A percentile compares a stretch with the other conserved stretches of the same genome.
Evolutionary conservation across 1,140 invertebrate genomes (phyloP).

Genomic region (Phenacoccus solenopsis): DNA sequence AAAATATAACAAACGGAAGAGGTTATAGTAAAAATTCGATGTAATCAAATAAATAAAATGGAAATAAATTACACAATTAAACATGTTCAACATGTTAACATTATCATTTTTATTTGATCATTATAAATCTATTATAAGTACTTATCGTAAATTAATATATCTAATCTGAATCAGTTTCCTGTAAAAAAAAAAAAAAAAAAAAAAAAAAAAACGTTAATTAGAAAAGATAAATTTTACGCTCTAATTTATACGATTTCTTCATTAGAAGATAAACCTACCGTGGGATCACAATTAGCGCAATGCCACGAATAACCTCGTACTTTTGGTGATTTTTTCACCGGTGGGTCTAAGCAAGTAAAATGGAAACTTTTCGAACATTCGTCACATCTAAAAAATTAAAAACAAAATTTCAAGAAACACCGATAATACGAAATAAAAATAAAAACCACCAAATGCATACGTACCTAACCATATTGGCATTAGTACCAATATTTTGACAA

Average conservation of each 20-base stretch:
- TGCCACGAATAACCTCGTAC: conserved; percentile 88
- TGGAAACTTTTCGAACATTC: conserved; percentile 83
- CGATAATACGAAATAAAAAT: not conserved
- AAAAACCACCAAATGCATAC: not conserved
- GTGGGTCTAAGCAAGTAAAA: conserved; percentile 81
- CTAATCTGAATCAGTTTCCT: conserved; percentile 7
- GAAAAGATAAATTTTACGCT: too few species aligned
- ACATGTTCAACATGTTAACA: too few species aligned
- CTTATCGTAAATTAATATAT: not conserved
- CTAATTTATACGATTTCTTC: too few species aligned
- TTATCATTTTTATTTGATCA: too few species aligned
- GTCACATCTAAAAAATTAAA: conserved; percentile 60
- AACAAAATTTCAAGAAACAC: conserved; percentile 18
- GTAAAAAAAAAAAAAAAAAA: not conserved
- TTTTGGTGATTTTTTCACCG: conserved; percentile 85
- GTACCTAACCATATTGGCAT: conserved; percentile 53
- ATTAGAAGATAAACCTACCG: conserved; percentile 45
- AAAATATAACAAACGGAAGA: too few species aligned
- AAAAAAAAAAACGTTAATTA: not conserved
- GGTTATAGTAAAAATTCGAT: too few species aligned
- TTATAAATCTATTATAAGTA: too few species aligned
- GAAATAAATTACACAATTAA: too few species aligned
- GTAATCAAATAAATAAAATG: too few species aligned
- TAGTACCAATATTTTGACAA: conserved; percentile 45
- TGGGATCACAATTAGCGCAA: conserved; percentile 87